Conservation (phyloP, 2,888 invertebrate genomes). For the Macrophya alboannulata region DNA sequence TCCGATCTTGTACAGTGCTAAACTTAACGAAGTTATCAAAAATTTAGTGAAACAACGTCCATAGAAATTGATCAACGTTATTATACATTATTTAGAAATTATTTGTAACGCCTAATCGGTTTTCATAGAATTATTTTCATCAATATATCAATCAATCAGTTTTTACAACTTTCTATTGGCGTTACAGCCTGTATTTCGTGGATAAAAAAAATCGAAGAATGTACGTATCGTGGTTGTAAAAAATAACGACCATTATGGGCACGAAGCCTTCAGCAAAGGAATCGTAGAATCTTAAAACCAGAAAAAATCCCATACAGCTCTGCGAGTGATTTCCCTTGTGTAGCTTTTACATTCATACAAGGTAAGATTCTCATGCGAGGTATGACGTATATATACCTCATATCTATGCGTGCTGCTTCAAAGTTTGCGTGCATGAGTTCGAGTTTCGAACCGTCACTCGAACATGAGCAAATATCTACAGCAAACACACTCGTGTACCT, state of each 20-base stretch:
- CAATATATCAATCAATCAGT: not conserved
- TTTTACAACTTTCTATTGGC: not conserved
- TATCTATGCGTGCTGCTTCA: constrained; percentile 1
- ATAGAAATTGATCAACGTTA: not conserved
- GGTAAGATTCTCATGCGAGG: constrained; percentile 33
- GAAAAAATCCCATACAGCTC: not conserved
- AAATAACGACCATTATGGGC: not conserved
- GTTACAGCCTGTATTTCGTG: not conserved
- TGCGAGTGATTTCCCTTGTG: constrained; percentile 33
- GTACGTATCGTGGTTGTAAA: constrained; percentile 13
- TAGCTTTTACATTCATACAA: constrained; percentile 1
- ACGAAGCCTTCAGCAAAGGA: not conserved
- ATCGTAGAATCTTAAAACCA: not conserved
- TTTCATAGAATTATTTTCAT: not conserved
- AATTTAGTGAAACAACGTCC: not conserved
- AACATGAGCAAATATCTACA: constrained; percentile 21
- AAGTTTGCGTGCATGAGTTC: constrained; percentile 8
- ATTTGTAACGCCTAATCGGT: not conserved
- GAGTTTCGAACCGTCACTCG: not conserved
- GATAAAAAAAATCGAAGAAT: not conserved
- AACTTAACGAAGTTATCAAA: not conserved
- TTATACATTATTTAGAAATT: not conserved
- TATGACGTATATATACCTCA: constrained; percentile 40
- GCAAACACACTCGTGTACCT: constrained; percentile 10
- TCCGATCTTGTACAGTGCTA: not conserved